phyloP scores from a whole-genome alignment of 2,797 vertebrate genomes.

The Ficedula albicollis region DNA sequence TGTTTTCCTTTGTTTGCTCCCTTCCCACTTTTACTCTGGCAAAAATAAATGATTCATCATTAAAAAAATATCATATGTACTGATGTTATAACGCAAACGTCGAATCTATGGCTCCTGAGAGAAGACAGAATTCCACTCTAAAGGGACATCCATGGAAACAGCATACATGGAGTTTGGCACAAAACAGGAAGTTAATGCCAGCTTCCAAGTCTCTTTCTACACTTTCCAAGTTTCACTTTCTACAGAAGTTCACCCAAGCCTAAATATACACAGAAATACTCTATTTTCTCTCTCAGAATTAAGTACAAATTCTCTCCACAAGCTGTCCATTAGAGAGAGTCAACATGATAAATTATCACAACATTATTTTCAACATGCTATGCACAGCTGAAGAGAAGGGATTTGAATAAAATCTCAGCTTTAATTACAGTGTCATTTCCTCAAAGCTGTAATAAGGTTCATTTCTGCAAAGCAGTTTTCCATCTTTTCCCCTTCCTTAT shows the following conservation, averaged over 20 bases:
- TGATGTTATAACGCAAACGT: background rate
- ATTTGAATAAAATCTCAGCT: conserved; percentile 28
- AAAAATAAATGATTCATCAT: background rate
- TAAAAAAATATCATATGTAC: background rate
- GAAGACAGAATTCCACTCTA: background rate
- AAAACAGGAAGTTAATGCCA: background rate
- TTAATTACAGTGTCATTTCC: conserved; percentile 40
- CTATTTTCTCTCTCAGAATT: background rate
- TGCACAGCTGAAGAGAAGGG: conserved; percentile 5
- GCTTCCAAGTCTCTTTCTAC: background rate
- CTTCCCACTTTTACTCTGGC: background rate
- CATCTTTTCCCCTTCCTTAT: conserved; percentile 23
- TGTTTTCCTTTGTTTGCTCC: background rate
- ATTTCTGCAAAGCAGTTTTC: conserved; percentile 13
- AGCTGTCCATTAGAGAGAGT: background rate
- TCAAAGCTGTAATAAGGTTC: conserved; percentile 33
- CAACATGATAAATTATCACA: background rate
- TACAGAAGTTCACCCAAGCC: background rate
- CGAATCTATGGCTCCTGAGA: background rate
- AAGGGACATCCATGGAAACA: background rate
- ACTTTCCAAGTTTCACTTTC: too few relatives aligned
- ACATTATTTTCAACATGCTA: background rate
- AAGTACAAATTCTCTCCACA: background rate
- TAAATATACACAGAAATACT: background rate
- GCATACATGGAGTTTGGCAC: background rate